Percentiles rank a stretch among this genome's conserved stretches.
Evolutionary conservation across 2,113 vertebrate genomes (phyloP).

Genomic region (Columbina picui): DNA sequence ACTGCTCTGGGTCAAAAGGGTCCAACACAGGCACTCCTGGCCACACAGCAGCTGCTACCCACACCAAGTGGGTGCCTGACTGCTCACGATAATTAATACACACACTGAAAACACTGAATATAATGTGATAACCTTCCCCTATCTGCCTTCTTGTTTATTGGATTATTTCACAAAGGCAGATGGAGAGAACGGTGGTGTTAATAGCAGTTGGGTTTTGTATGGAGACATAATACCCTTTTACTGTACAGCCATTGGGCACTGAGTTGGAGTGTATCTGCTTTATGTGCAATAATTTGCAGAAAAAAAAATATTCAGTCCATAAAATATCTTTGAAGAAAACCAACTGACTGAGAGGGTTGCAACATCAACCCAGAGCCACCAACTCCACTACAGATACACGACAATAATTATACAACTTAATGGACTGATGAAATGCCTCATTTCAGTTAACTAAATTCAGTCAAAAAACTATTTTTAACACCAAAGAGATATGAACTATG

Average conservation of each 20-base stretch:
- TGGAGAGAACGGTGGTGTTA: constrained; percentile 37
- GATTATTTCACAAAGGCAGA: constrained; percentile 44
- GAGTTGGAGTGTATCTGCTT: not conserved
- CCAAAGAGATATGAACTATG: not conserved
- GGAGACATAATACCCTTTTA: not conserved
- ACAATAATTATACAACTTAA: not conserved
- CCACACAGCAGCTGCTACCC: not conserved
- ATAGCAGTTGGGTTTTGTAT: constrained; percentile 11
- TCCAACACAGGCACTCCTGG: rapidly evolving
- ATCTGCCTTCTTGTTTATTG: not conserved
- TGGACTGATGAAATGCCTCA: not conserved
- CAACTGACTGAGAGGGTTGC: not conserved
- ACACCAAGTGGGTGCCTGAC: rapidly evolving
- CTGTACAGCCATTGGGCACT: not conserved
- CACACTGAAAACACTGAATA: not conserved
- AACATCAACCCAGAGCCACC: not conserved
- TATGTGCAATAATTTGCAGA: not conserved
- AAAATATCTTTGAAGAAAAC: constrained; percentile 46
- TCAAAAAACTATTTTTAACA: not conserved
- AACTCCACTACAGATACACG: not conserved
- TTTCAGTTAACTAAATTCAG: not conserved
- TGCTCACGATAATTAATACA: not conserved
- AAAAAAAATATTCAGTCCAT: constrained; percentile 27
- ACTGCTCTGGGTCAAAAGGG: not conserved
- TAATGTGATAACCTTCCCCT: not conserved